These are phyloP conservation scores for Drosophila nigromelanica DNA, from an alignment of 1,140 invertebrate species.

Conservation along the genomic window DNA sequence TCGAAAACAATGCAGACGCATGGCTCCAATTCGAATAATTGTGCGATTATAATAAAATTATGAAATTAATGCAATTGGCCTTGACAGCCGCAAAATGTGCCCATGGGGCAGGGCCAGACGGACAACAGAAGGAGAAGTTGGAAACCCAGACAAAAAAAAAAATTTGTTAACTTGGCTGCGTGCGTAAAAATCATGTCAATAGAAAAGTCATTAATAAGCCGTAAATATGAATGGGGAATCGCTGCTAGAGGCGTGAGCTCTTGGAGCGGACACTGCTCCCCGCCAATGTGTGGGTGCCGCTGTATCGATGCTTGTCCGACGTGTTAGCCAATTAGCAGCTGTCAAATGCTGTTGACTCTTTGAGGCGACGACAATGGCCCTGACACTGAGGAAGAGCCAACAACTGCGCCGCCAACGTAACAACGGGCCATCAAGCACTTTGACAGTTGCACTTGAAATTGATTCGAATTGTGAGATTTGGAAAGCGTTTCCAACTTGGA, in stretches of 20 bases:
- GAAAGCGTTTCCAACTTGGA: constrained; percentile 14
- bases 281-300: constrained; percentile 45
- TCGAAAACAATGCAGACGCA: constrained; percentile 43
- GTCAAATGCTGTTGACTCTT: constrained; percentile 74
- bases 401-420: background rate
- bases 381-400: constrained; percentile 53
- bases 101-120: constrained; percentile 27
- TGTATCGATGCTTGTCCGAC: constrained; percentile 27
- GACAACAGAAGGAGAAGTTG: background rate
- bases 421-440: constrained; percentile 22
- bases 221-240: constrained; percentile 10
- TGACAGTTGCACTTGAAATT: constrained; percentile 69
- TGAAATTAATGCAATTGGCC: constrained; percentile 77
- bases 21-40: constrained; percentile 41
- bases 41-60: constrained; percentile 70
- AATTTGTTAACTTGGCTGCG: constrained; percentile 48
- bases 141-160: background rate
- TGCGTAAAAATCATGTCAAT: constrained; percentile 78
- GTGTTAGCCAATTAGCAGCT: constrained; percentile 76
- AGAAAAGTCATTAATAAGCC: constrained; percentile 71
- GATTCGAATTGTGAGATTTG: constrained; percentile 42
- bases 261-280: constrained; percentile 11
- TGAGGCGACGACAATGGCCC: constrained; percentile 35
- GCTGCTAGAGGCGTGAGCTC: constrained; percentile 55
- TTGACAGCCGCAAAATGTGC: constrained; percentile 62